phyloP scores from a whole-genome alignment of 2,797 vertebrate species.

The Nannoperca obscura region DNA sequence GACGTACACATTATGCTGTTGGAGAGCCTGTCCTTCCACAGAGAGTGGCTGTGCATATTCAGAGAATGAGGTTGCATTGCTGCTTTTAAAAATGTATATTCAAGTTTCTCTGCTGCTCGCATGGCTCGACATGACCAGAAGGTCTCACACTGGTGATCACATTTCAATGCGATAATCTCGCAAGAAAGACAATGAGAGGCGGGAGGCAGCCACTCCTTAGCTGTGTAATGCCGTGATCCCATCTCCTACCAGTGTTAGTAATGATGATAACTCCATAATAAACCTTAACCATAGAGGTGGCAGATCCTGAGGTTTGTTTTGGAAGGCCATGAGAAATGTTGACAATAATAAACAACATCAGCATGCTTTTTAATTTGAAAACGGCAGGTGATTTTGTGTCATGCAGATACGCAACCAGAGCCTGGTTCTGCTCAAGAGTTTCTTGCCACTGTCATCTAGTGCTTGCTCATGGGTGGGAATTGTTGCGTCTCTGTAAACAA shows the following conservation, averaged over 20 bases:
- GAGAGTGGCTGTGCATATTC: constrained; percentile 15
- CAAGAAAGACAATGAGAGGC: not conserved
- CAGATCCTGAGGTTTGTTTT: not conserved
- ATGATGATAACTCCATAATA: not conserved
- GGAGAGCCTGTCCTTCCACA: not conserved
- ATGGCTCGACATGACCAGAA: not conserved
- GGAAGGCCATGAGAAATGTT: no score
- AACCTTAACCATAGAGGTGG: not conserved
- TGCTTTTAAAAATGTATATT: constrained; percentile 38
- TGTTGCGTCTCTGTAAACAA: no score
- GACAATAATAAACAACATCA: not conserved
- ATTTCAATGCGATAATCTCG: constrained; percentile 10
- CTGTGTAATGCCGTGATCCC: no score
- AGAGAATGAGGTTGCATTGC: constrained; percentile 11
- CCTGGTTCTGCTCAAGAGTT: no score
- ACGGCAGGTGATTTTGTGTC: not conserved
- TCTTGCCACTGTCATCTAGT: no score
- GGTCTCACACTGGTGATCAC: not conserved
- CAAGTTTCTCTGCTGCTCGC: constrained; percentile 9
- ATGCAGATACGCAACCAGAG: no score
- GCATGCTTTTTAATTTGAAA: not conserved
- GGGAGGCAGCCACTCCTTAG: not conserved
- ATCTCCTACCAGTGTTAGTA: not conserved
- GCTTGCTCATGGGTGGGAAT: no score
- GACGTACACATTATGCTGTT: constrained; percentile 29